phyloP scores from a whole-genome alignment of 2,113 vertebrate genomes.

The Mohoua ochrocephala region DNA sequence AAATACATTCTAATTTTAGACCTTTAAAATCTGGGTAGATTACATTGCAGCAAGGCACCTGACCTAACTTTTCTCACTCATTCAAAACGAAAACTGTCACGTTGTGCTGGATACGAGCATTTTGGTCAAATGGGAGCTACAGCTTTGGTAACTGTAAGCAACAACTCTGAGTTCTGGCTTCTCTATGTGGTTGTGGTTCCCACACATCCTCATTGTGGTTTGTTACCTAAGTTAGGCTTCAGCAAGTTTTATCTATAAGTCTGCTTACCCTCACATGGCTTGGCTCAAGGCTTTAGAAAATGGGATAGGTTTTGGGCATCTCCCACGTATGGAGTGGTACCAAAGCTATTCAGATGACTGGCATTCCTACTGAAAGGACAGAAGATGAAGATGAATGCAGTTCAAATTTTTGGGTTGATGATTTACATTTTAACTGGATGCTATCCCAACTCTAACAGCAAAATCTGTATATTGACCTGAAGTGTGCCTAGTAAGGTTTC shows the following conservation, averaged over 20 bases:
- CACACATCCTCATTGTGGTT: neutral
- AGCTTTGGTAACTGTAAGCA: neutral
- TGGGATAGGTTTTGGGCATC: neutral
- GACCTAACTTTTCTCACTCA: neutral
- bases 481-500: neutral
- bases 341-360: neutral
- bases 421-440: neutral
- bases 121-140: neutral
- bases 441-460: neutral
- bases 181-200: neutral
- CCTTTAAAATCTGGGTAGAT: neutral
- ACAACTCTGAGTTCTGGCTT: neutral
- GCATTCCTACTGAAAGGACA: neutral
- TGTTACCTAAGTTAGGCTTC: neutral
- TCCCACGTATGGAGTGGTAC: neutral
- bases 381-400: neutral
- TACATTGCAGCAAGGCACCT: neutral
- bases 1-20: neutral
- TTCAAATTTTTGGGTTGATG: neutral
- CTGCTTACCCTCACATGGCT: neutral
- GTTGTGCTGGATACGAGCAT: fast-evolving
- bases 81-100: neutral
- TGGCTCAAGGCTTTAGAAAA: neutral
- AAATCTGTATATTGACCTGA: neutral
- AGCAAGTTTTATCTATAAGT: neutral